Conservation (phyloP, 1,140 invertebrate species). For the Drosophila bocqueti region DNA sequence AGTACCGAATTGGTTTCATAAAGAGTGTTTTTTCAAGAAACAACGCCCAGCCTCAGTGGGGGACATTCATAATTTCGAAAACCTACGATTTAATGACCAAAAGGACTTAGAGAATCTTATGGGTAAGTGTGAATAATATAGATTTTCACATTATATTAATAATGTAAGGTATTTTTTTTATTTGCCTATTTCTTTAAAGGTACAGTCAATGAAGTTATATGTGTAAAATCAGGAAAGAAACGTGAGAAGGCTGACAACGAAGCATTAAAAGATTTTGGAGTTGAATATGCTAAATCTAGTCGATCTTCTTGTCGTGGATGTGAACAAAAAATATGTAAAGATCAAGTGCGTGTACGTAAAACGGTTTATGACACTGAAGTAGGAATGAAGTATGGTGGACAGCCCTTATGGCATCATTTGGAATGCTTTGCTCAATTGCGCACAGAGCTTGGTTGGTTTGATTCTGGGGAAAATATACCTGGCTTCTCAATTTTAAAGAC, state of each 20-base stretch:
- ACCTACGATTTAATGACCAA: constrained; percentile 94
- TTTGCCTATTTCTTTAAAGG: constrained; percentile 18
- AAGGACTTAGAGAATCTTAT: constrained; percentile 91
- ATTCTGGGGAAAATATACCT: constrained; percentile 89
- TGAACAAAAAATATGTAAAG: constrained; percentile 94
- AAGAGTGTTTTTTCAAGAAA: constrained; percentile 94
- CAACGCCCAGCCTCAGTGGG: constrained; percentile 89
- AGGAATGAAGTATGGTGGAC: constrained; percentile 91
- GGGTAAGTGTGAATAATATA: constrained; percentile 85
- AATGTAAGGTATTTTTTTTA: neutral
- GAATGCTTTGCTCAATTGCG: constrained; percentile 92
- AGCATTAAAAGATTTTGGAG: constrained; percentile 89
- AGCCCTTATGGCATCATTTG: constrained; percentile 95
- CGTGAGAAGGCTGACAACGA: constrained; percentile 76
- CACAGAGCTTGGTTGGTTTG: constrained; percentile 90
- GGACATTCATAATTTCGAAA: constrained; percentile 95
- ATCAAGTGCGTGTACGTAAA: constrained; percentile 93
- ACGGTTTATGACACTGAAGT: constrained; percentile 94
- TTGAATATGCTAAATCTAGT: constrained; percentile 96
- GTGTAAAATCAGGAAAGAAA: constrained; percentile 81
- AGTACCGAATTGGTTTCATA: constrained; percentile 95
- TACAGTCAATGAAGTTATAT: constrained; percentile 11
- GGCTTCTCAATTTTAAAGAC: constrained; percentile 90
- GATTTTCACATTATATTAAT: neutral
- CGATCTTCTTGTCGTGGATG: constrained; percentile 93